These are phyloP conservation scores for Pituophis catenifer DNA, from an alignment of 2,113 vertebrate genomes.

Conservation along the genomic window DNA sequence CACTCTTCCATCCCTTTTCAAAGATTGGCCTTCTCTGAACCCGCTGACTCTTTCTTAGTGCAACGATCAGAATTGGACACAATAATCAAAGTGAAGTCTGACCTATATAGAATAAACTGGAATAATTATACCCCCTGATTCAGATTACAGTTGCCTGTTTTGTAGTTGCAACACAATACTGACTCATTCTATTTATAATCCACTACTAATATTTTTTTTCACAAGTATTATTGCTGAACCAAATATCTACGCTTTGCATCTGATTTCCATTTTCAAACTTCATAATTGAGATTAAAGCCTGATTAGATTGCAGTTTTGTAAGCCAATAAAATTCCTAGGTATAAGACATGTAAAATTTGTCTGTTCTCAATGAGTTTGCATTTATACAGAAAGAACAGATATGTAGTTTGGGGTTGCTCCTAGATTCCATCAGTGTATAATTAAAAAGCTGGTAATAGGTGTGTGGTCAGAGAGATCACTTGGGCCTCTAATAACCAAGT, in stretches of 20 bases:
- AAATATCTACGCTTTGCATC: not conserved
- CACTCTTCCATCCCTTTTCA: not conserved
- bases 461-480: not conserved
- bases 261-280: not conserved
- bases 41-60: not conserved
- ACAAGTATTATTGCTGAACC: not conserved
- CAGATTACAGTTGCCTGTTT: not conserved
- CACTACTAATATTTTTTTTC: not conserved
- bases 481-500: not conserved
- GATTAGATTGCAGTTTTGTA: not conserved
- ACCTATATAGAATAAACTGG: not conserved
- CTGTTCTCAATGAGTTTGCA: not conserved
- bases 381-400: not conserved
- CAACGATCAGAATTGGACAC: not conserved
- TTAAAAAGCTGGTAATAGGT: not conserved
- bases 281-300: not conserved
- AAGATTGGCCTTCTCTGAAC: not conserved
- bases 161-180: not conserved
- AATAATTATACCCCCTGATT: not conserved
- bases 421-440: not conserved
- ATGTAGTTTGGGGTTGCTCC: not conserved
- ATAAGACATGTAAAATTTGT: not conserved
- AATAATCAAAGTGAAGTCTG: not conserved
- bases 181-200: not conserved
- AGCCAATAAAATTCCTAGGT: not conserved